These are phyloP conservation scores for Chionis minor DNA, from an alignment of 2,113 vertebrate species.

Conservation along the genomic window DNA sequence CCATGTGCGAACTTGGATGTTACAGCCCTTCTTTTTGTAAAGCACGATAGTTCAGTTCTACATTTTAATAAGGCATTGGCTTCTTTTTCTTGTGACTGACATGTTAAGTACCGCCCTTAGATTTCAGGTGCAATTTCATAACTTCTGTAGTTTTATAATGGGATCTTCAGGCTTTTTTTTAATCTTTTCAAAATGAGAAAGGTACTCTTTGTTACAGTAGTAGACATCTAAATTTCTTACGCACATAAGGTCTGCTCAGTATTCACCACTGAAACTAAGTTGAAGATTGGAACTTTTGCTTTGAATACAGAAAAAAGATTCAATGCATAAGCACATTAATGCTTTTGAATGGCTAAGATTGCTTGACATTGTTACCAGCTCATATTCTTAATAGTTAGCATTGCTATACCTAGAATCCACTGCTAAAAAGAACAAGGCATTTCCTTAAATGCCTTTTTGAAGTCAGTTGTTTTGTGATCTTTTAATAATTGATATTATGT, in stretches of 20 bases:
- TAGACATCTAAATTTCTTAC: neutral
- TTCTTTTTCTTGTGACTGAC: neutral
- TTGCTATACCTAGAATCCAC: neutral
- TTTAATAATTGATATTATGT: neutral
- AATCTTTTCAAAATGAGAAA: neutral
- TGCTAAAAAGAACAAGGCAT: neutral
- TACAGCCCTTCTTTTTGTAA: neutral
- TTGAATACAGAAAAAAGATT: neutral
- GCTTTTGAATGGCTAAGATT: neutral
- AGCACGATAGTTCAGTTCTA: neutral
- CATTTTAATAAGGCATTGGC: neutral
- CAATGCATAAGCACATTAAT: neutral
- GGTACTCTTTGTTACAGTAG: neutral
- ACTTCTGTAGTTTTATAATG: neutral
- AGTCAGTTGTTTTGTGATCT: neutral
- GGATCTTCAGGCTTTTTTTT: neutral
- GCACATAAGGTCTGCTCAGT: neutral
- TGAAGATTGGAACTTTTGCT: neutral
- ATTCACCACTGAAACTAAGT: neutral
- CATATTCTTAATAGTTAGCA: neutral
- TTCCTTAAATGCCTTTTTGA: neutral
- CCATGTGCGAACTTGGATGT: neutral
- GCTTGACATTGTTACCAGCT: neutral
- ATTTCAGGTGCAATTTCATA: neutral
- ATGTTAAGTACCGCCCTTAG: neutral